Base-by-base conservation (phyloP, 2,113 vertebrate genomes). In the Chlamydotis undulata region DNA sequence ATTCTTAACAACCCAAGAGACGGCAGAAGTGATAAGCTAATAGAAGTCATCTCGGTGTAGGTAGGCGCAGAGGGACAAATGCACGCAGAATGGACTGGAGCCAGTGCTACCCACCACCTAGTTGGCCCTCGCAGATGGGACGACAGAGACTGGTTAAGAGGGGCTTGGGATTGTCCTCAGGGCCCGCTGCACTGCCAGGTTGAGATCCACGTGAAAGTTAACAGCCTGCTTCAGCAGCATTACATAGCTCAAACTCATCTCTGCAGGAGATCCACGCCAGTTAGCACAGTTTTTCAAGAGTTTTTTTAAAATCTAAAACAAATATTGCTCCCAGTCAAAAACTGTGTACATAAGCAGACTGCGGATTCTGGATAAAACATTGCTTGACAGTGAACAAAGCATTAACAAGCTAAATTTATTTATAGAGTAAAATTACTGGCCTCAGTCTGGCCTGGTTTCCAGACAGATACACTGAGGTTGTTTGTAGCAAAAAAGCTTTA, bases 71-170 rank as follows among this genome's bases (percentile, higher is more conserved):
- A 74, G n/a, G 50, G 37, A 67, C 59, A 70, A 67, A 88, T 2
- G 23, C 19, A 61, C 0, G 0, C 19, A 16, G 52, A 53, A 18
- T 1, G 13, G 26, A 26, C 23, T 2, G 3, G 35, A 85, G 33
- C 12, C 65, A 69, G 9, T 4, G 4, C 14, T 11, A 16, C 31
- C 41, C 47, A 52, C 10, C 2, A 15, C 41, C 14, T 14, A 16
- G 41, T 15, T 16, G 41, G 41, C 41, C 41, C 41, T 43, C 14
- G 41, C 15, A 43, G 41, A 43, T 69, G 47, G 68, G 14, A 77
- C 56, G 69, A 67, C 16, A 63, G 2, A 65, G 19, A 19, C 7
- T 15, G 41, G 43, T 13, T 41, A 31, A 45, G 22, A 33, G 4
- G 9, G 26, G 24, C 5, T 69, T 56, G 22, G 29, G 16, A 35